phyloP scores from a whole-genome alignment of 2,797 vertebrate species.

The Manis javanica region DNA sequence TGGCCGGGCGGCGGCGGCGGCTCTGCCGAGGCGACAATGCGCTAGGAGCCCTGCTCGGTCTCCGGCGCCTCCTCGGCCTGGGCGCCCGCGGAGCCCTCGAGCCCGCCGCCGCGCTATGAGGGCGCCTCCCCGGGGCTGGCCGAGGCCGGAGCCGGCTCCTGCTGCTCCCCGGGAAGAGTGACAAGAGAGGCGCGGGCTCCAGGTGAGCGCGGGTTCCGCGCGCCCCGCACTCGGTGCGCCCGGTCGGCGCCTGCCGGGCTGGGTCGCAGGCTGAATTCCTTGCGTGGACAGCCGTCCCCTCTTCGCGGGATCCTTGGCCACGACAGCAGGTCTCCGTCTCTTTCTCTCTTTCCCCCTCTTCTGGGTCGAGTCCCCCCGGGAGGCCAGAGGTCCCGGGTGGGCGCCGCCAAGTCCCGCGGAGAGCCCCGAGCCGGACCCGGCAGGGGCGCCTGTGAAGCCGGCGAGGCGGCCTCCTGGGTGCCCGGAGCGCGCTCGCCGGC shows the following conservation, averaged over 20 bases:
- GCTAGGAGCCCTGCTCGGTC: neutral
- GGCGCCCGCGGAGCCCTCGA: neutral
- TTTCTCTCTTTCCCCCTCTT: neutral
- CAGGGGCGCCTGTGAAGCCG: neutral
- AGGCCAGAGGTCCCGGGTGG: neutral
- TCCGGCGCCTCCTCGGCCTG: slow-evolving; percentile 22
- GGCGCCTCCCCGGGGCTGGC: slow-evolving; percentile 63
- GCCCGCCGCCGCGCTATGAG: slow-evolving; percentile 75
- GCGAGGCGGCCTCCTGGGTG: neutral
- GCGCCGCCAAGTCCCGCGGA: slow-evolving; percentile 50
- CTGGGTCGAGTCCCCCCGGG: neutral
- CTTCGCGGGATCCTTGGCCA: slow-evolving; percentile 64
- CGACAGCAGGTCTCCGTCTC: slow-evolving; percentile 68
- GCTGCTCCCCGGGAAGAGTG: slow-evolving; percentile 57
- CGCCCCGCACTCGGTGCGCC: neutral
- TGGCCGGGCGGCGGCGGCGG: slow-evolving; percentile 61
- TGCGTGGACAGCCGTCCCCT: slow-evolving; percentile 23
- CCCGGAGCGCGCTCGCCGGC: neutral
- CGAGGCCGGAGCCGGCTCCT: slow-evolving; percentile 64
- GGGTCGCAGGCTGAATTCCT: neutral
- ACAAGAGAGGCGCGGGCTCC: slow-evolving; percentile 52
- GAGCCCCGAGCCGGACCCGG: neutral
- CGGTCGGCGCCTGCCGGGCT: neutral
- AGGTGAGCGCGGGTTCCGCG: slow-evolving; percentile 68
- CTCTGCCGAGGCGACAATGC: slow-evolving; percentile 63